These are phyloP conservation scores for Sciurus carolinensis DNA, from an alignment of 2,797 vertebrate genomes.

Conservation along the genomic window DNA sequence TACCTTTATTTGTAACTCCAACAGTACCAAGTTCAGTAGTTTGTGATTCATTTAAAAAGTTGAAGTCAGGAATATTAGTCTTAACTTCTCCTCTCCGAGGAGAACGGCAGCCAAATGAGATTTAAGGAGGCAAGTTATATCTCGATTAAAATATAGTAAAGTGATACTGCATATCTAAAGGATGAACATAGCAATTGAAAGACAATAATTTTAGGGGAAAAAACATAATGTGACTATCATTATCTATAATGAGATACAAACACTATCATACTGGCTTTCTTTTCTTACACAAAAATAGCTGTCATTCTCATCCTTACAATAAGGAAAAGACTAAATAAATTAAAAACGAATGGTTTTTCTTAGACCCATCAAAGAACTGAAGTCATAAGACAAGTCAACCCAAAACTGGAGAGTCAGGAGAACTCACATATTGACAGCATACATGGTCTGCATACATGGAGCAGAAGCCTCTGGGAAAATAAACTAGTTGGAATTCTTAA, in stretches of 20 bases:
- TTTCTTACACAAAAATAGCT: background rate
- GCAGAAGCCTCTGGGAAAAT: background rate
- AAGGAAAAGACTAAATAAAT: background rate
- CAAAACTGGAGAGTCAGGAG: background rate
- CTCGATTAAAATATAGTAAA: background rate
- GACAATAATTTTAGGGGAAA: background rate
- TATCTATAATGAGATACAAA: background rate
- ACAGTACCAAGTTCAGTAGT: background rate
- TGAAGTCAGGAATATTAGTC: background rate
- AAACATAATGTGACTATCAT: background rate
- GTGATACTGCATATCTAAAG: background rate
- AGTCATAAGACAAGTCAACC: background rate
- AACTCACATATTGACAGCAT: background rate
- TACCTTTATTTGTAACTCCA: background rate
- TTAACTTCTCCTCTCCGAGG: background rate
- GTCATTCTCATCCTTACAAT: background rate
- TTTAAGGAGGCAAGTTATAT: background rate
- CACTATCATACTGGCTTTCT: background rate
- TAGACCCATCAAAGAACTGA: background rate
- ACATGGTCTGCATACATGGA: background rate
- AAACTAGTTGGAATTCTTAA: background rate
- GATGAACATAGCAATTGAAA: background rate
- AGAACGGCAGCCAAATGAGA: background rate
- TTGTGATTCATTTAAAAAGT: conserved; percentile 45
- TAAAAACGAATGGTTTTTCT: background rate